Evolutionary conservation across 2,888 invertebrate species (phyloP), one percentile per base, ranked within the genome.

Genomic region (Pyrrhosoma nymphula): DNA sequence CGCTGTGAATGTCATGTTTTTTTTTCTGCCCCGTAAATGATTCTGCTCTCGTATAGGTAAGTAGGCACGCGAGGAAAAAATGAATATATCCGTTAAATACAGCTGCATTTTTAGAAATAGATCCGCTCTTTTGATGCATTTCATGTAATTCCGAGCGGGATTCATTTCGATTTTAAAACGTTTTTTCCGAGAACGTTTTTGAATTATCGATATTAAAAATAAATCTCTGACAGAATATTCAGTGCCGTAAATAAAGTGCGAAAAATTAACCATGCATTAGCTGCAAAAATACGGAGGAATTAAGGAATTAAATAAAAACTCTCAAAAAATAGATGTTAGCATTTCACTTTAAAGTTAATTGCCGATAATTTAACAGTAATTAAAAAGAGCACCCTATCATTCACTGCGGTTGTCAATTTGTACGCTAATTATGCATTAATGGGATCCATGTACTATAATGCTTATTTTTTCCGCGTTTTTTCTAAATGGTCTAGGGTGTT

Each of bases 61-160:
- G 82, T 82, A 82, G 35, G 35, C 35, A 16, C 26, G 10, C 14
- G 82, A 16, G 35, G 35, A 82, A 82, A 82, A 35, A 82, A 82
- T 30, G 47, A 4, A 47, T 35, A 69, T 26, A 69, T 26, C 82
- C 82, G 82, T 82, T 82, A 82, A 82, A 82, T 35, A 82, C 82
- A 82, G 82, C 82, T 82, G 82, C 82, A 82, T 82, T 82, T 82
- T 82, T 82, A 82, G 82, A 82, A 82, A 82, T 82, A 82, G 82
- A 35, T 12, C 12, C 82, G 82, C 30, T 35, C 82, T 82, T 82
- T 82, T 82, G 82, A 82, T 35, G 82, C 82, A 82, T 82, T 82
- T 35, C 35, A 82, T 82, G 82, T 82, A 82, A 82, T 82, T 82
- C 82, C 26, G 26, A 35, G 35, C 82, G 82, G 82, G 82, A 82